Percentiles rank a stretch among this genome's conserved stretches.
phyloP scores from a whole-genome alignment of 2,888 invertebrate species.

The Epirrhoe tristata region DNA sequence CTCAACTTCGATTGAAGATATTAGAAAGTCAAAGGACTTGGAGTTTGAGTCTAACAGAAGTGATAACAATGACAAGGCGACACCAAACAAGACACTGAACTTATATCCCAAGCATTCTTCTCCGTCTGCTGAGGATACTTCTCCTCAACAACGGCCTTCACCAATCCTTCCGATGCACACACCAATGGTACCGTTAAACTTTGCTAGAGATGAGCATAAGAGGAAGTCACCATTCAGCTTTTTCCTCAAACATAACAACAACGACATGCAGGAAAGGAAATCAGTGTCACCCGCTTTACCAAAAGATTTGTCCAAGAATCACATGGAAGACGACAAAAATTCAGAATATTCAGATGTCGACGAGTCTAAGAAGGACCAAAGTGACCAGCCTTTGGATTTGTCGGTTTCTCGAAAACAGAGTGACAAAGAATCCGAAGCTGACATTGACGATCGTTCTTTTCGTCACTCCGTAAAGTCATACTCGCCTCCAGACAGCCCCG shows the following conservation, averaged over 20 bases:
- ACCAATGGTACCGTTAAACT: constrained; percentile 67
- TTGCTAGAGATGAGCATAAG: constrained; percentile 67
- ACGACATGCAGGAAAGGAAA: constrained; percentile 60
- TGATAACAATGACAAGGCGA: constrained; percentile 77
- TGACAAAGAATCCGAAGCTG: constrained; percentile 73
- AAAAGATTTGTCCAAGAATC: constrained; percentile 72
- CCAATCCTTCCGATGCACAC: constrained; percentile 86
- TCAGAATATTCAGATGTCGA: constrained; percentile 72
- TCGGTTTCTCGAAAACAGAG: constrained; percentile 86
- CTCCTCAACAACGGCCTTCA: constrained; percentile 87
- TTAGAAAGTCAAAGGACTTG: constrained; percentile 68
- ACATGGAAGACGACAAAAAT: constrained; percentile 62
- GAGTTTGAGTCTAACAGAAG: constrained; percentile 65
- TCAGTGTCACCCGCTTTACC: constrained; percentile 62
- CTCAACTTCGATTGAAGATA: constrained; percentile 73
- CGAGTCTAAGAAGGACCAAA: constrained; percentile 75
- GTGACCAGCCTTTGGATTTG: constrained; percentile 91
- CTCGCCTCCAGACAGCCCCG: constrained; percentile 76
- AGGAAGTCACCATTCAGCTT: constrained; percentile 72
- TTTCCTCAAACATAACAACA: constrained; percentile 67
- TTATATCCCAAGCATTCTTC: constrained; percentile 87
- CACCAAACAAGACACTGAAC: constrained; percentile 82
- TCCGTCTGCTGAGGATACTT: constrained; percentile 88
- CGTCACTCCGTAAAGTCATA: constrained; percentile 78
- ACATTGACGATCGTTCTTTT: constrained; percentile 74